Evolutionary conservation across 1,140 invertebrate species (phyloP), one percentile per base, ranked within the genome.

Genomic region (Paramacrobiotus metropolitanus): DNA sequence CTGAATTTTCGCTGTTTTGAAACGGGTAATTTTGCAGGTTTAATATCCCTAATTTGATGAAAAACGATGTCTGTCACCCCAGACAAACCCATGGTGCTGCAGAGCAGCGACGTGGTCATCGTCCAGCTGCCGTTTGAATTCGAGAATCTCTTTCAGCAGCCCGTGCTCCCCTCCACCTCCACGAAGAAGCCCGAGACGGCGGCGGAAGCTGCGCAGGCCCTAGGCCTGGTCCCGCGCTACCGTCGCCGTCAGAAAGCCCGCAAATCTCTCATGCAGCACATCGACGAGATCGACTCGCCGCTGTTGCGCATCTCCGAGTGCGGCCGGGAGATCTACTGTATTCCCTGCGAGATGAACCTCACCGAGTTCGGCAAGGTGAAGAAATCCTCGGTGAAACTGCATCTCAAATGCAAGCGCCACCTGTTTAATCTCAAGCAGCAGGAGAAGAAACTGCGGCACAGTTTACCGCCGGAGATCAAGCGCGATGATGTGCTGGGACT

Each of bases 81-180:
- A n/a, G n/a, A n/a, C n/a, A n/a, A 40, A 15, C 34, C 34, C 34
- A 40, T 40, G 9, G n/a, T 40, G 9, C 9, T n/a, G n/a, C 34
- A 40, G 34, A 24, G 24, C 15, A 55, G 24, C 4, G 28, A 24
- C 24, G 48, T 55, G 48, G 48, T 55, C 4, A 55, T 55, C 24
- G 48, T 55, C 15, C 48, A 55, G 48, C 48, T 55, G 15, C 48
- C 48, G 48, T 55, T 55, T 24, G 48, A 55, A 15, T 55, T 55
- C 24, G 48, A 55, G 48, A 55, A 15, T 15, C 48, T 55, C 24
- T 55, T 55, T 55, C 15, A 15, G 15, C 48, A 55, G 24, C 48
- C 34, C 34, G 9, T 40, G 34, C n/a, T n/a, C 34, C 9, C 34
- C 9, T n/a, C 9, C 9, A n/a, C 34, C 34, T 40, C 34, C 34